Evolutionary conservation across 1,140 invertebrate species (phyloP).

Genomic region (Gyrodactylus salaris): DNA sequence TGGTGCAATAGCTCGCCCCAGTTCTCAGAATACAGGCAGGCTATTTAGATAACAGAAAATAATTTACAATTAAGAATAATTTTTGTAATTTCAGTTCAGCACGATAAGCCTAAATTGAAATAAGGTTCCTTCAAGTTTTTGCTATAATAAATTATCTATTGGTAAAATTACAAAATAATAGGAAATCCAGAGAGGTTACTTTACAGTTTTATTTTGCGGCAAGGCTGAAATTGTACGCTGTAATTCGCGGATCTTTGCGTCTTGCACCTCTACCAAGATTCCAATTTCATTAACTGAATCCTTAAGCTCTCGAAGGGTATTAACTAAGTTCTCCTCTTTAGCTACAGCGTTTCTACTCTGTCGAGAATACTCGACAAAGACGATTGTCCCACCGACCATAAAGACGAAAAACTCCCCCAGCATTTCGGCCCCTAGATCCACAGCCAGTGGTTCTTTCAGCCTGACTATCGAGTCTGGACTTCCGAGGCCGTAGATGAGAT

Average conservation of each 20-base stretch:
- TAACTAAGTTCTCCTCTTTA: not conserved
- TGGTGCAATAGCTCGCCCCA: too few relatives aligned
- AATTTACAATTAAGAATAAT: too few relatives aligned
- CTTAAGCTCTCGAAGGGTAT: not conserved
- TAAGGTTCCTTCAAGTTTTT: too few relatives aligned
- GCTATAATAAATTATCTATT: too few relatives aligned
- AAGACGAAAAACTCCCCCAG: not conserved
- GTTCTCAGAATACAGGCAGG: too few relatives aligned
- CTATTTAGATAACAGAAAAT: too few relatives aligned
- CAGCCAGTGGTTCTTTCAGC: not conserved
- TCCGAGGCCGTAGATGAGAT: not conserved
- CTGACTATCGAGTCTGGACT: not conserved
- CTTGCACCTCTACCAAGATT: not conserved
- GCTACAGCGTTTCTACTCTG: not conserved
- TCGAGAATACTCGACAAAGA: not conserved
- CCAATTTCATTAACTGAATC: not conserved
- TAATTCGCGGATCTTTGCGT: conserved; percentile 2
- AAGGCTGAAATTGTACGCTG: not conserved
- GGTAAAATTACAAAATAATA: too few relatives aligned
- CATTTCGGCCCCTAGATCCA: conserved; percentile 3
- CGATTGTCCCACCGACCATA: not conserved
- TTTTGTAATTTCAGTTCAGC: too few relatives aligned
- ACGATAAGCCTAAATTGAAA: too few relatives aligned
- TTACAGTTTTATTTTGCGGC: too few relatives aligned
- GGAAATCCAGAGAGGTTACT: not conserved